These are phyloP conservation scores for Phoxinus dragarum DNA, from an alignment of 2,797 vertebrate species.

Conservation along the genomic window DNA sequence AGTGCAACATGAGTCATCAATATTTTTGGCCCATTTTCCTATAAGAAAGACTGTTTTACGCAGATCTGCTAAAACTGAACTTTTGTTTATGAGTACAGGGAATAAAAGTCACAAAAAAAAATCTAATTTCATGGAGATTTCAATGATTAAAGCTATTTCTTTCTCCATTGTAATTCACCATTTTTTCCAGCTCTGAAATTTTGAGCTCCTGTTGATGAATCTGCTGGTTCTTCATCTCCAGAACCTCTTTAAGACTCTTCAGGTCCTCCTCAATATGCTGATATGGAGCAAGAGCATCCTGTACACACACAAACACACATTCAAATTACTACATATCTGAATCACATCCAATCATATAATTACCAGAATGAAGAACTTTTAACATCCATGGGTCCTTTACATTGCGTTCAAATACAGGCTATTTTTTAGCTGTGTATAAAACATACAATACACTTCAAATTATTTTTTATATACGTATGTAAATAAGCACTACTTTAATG, in stretches of 20 bases:
- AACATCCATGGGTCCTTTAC: no score
- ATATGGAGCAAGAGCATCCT: conserved; percentile 92
- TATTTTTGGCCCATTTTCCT: background rate
- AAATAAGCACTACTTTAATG: no score
- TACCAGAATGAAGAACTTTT: background rate
- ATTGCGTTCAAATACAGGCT: no score
- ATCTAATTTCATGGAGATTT: background rate
- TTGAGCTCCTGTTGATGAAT: conserved; percentile 95
- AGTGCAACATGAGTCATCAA: background rate
- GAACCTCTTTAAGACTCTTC: conserved; percentile 91
- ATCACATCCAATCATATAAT: background rate
- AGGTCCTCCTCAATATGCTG: conserved; percentile 95
- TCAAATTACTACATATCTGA: background rate
- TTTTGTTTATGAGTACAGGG: background rate
- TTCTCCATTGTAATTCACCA: conserved; percentile 78
- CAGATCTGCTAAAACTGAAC: background rate
- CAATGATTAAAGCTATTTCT: background rate
- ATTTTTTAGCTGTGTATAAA: no score
- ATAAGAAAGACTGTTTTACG: background rate
- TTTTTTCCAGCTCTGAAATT: conserved; percentile 92
- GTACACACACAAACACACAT: conserved; percentile 21
- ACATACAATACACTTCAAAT: no score
- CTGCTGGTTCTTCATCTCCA: conserved; percentile 97
- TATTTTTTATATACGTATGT: no score
- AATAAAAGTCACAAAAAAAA: background rate